Evolutionary conservation across 2,797 vertebrate genomes (phyloP), one percentile per base, ranked within the genome.

Genomic region (Odontamblyopus rebecca): DNA sequence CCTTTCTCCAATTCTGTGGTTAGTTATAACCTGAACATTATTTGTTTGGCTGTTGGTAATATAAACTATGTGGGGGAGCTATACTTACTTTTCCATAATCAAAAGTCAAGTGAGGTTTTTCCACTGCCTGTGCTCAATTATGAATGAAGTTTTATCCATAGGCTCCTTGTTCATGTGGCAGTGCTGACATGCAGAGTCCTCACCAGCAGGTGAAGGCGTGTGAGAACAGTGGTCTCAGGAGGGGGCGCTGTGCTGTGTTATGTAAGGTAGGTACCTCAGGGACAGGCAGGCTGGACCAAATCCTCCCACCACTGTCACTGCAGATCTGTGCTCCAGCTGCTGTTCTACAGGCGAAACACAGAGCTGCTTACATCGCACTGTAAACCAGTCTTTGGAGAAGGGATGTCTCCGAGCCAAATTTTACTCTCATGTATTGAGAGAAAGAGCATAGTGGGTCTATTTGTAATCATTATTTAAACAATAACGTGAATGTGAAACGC

Each of bases 211-310:
- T 86, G 73, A 12, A 44, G 63, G 32, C 66, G 53, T 81, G 72
- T 76, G 74, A 77, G 67, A 69, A 73, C 73, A 66, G 74, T 70
- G 56, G 56, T 86, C 88, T 83, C 84, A 62, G 68, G 84, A 85
- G 87, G 83, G 73, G 82, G 79, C 87, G 68, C 18, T 68, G 82
- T 86, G 85, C 79, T 86, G 81, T 76, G 84, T 92, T 93, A 92
- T 86, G 86, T 88, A 93, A 93, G 68, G 77, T 82, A 73, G 81
- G 66, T 82, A 87, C 89, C 86, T 84, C 53, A 78, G 89, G 89
- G 88, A 90, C 85, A 75, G 83, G 89, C 83, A 74, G 83, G 80
- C 86, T 86, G 79, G 90, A 91, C 78, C 82, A 90, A 86, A 89
- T 91, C 85, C 84, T 87, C 89, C 87, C 86, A 86, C 88, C 86